phyloP scores from a whole-genome alignment of 1,140 invertebrate genomes.

The Calosoma granatense region DNA sequence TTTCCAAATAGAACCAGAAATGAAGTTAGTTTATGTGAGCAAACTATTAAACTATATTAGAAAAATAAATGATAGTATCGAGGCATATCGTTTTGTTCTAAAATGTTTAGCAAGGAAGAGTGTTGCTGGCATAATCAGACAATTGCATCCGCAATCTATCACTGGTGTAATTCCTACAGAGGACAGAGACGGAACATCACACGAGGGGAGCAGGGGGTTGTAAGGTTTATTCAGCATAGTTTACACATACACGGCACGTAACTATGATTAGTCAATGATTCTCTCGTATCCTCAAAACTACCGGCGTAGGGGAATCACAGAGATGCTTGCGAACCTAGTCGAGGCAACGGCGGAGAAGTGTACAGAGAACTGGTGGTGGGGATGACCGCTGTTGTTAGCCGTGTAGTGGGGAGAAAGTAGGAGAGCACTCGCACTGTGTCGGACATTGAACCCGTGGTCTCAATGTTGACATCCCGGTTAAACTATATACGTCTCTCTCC shows the following conservation, averaged over 20 bases:
- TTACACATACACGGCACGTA: neutral
- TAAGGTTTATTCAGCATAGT: neutral
- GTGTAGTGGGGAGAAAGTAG: conserved; percentile 24
- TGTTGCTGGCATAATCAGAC: too few species aligned
- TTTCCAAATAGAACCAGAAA: too few species aligned
- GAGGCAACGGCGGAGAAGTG: conserved; percentile 12
- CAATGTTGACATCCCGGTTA: conserved; percentile 28
- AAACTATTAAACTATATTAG: too few species aligned
- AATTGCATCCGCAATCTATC: too few species aligned
- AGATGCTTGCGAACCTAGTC: neutral
- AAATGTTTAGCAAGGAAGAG: too few species aligned
- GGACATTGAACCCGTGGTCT: conserved; percentile 26
- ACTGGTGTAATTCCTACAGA: too few species aligned
- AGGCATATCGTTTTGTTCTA: too few species aligned
- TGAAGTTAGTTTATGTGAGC: too few species aligned
- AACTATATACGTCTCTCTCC: conserved; percentile 16
- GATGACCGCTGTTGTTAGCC: too few species aligned
- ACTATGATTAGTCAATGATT: neutral
- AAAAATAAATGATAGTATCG: too few species aligned
- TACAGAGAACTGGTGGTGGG: conserved; percentile 15
- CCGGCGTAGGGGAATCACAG: neutral
- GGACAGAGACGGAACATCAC: too few species aligned
- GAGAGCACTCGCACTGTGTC: conserved; percentile 25
- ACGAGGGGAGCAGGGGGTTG: neutral
- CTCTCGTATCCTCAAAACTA: neutral